Percentiles rank a stretch among this genome's conserved stretches.
phyloP scores from a whole-genome alignment of 2,113 vertebrate genomes.

The Charina bottae region DNA sequence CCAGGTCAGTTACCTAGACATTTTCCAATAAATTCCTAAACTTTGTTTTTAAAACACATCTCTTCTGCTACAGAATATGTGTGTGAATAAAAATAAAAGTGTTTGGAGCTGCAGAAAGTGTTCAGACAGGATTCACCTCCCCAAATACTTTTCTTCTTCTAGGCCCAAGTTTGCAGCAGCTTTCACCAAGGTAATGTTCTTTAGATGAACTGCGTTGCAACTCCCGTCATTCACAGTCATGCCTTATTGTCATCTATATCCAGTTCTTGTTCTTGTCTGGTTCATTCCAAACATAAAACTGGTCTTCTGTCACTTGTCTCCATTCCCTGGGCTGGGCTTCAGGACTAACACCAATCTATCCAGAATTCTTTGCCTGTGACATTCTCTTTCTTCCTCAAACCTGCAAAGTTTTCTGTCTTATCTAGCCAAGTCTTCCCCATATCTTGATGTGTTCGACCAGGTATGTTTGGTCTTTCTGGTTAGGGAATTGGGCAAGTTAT shows the following conservation, averaged over 20 bases:
- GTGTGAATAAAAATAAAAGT: too few relatives aligned
- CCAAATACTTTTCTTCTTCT: background rate
- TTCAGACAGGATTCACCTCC: background rate
- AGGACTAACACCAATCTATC: background rate
- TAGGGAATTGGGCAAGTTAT: background rate
- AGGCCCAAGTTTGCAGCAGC: background rate
- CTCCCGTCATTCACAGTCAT: background rate
- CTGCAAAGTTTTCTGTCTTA: background rate
- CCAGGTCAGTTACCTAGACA: background rate
- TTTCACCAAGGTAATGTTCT: background rate
- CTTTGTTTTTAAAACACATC: background rate
- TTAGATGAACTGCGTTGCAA: background rate
- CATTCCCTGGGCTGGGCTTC: background rate
- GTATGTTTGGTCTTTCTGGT: background rate
- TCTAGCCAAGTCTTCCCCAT: accelerated
- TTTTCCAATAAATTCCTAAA: background rate
- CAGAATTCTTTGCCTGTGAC: background rate
- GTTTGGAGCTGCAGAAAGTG: background rate
- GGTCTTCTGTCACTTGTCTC: background rate
- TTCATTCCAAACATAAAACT: background rate
- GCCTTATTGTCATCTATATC: background rate
- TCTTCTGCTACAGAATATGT: too few relatives aligned
- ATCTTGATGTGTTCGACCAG: background rate
- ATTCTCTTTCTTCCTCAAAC: background rate
- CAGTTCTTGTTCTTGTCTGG: background rate